These are phyloP conservation scores for Drosophila robusta DNA, from an alignment of 2,888 invertebrate species.

Conservation along the genomic window DNA sequence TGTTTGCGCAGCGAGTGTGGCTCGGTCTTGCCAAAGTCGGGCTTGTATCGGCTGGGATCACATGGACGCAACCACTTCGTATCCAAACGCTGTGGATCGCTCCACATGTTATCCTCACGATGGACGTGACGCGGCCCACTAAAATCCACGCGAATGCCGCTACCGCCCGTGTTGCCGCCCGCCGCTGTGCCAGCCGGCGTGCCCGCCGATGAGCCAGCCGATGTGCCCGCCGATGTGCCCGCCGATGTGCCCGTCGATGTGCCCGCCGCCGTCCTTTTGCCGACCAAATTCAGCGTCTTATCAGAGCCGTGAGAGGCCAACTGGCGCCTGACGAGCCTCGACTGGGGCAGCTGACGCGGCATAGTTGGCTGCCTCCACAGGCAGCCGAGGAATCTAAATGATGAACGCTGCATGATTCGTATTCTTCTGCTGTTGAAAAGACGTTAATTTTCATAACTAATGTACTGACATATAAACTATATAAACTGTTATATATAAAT, in stretches of 20 bases:
- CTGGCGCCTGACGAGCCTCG: neutral
- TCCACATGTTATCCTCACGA: slow-evolving; percentile 62
- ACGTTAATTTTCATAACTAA: neutral
- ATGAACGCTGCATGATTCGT: slow-evolving; percentile 40
- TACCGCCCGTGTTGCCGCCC: no score
- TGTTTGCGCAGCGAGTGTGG: slow-evolving; percentile 46
- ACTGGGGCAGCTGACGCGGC: neutral
- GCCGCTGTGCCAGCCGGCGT: no score
- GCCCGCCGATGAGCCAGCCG: no score
- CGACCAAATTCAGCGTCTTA: neutral
- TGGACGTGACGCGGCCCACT: neutral
- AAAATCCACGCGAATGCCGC: neutral
- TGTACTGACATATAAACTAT: no score
- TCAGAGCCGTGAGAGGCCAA: neutral
- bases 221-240: neutral
- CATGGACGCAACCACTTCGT: slow-evolving; percentile 48
- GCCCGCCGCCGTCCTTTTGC: neutral
- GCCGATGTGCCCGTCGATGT: no score
- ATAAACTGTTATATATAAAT: no score
- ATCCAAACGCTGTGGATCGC: slow-evolving; percentile 20
- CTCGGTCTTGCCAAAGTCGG: slow-evolving; percentile 56
- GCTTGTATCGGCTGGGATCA: slow-evolving; percentile 40
- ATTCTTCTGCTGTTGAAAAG: neutral
- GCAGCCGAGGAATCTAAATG: slow-evolving; percentile 17
- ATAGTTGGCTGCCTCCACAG: slow-evolving; percentile 10